Conservation (phyloP, 2,797 vertebrate species). For the Thunnus albacares region DNA sequence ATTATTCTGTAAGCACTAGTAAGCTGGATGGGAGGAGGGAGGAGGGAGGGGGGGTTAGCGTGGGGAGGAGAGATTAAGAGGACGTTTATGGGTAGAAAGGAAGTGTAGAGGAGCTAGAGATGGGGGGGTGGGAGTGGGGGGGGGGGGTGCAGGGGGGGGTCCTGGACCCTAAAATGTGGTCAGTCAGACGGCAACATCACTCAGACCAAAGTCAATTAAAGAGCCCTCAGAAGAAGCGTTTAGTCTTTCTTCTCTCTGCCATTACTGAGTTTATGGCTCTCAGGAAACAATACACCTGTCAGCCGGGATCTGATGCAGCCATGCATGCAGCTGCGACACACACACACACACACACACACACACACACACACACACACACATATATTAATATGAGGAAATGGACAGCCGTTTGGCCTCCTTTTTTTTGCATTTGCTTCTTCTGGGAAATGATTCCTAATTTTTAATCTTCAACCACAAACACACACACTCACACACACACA, state of each 20-base stretch:
- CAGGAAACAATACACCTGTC: conserved; percentile 94
- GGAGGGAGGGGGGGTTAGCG: conserved; percentile 12
- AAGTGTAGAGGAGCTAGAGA: neutral
- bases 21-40: conserved; percentile 79
- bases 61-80: conserved; percentile 81
- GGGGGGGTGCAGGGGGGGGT: neutral
- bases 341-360: conserved; percentile 81
- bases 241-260: conserved; percentile 89
- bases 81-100: conserved; percentile 64
- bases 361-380: conserved; percentile 19
- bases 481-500: too few relatives aligned
- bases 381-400: conserved; percentile 74
- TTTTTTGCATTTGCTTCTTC: conserved; percentile 42
- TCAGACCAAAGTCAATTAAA: conserved; percentile 92
- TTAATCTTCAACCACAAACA: too few relatives aligned
- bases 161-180: conserved; percentile 11
- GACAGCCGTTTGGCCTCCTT: conserved; percentile 86
- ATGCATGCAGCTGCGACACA: conserved; percentile 74
- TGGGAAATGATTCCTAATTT: too few relatives aligned
- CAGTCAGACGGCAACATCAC: conserved; percentile 88
- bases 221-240: conserved; percentile 88
- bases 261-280: conserved; percentile 91
- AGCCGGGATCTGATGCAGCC: conserved; percentile 90
- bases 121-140: neutral
- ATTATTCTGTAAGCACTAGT: conserved; percentile 91